Base-by-base conservation (phyloP, 92 coral and sea anemone species). In the Zoanthus sociatus region DNA sequence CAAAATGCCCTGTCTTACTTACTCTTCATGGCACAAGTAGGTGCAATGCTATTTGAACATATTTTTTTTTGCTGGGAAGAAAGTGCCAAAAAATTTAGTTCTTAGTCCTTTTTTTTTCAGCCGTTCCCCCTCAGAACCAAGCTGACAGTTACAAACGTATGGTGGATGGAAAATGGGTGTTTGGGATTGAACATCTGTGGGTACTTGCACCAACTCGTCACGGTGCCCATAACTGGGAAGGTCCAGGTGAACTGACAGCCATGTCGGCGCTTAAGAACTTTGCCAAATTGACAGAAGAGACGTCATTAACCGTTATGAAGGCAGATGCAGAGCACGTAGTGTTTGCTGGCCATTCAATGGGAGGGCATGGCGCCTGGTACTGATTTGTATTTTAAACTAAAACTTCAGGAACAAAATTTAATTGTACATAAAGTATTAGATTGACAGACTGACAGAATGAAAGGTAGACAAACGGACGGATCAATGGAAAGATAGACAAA, bases 311-410 rank as follows among this genome's bases (percentile, higher is more conserved):
- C 64, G 82, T 90, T 32, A 75, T 88, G 67, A 96, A 97, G 83
- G 98, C 96, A 58, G 88, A 92, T 86, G 87, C 79, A 69, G 79
- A 92, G 53, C 93, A 83, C 18, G 90, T 93, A 14, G 97, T 97
- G 79, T 89, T 97, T 88, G 98, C 98, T 60, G 99, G 99, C 3
- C 99, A 95, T 88, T 95, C 99, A 58, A 97, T 97, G 99, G 99
- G 99, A 55, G 99, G 99, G 30, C 99, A 97, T 86, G 99, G 99
- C 10, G 99, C 98, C 50, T 97, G 99, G 99, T 97, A 90, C n/a
- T 53, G 33, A 54, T 68, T 37, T 37, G 42, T 37, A 37, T 37
- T 63, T 63, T 17, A 63, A 63, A 63, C 20, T 60, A 50, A 2
- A 1, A 50, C 55, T 7, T 50, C 12, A 3, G 1, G 4, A 50